Evolutionary conservation across 2,113 vertebrate species (phyloP).

Genomic region (Nycticorax nycticorax): DNA sequence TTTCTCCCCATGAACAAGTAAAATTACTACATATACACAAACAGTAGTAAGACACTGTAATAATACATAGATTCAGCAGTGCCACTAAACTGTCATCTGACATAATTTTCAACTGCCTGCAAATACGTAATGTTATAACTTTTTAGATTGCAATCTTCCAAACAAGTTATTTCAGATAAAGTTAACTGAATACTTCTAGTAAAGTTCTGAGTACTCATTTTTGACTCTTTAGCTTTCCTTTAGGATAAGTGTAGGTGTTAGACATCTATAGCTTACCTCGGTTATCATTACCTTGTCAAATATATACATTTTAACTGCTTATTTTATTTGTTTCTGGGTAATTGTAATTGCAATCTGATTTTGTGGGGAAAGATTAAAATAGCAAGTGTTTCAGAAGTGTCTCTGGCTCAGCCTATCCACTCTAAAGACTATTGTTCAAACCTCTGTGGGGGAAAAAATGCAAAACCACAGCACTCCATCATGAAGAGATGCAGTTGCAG

Average conservation of each 20-base stretch:
- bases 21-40: neutral
- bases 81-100: neutral
- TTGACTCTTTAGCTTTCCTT: neutral
- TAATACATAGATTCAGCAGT: neutral
- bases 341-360: neutral
- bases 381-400: neutral
- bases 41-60: neutral
- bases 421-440: neutral
- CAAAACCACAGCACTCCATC: neutral
- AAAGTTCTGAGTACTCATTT: neutral
- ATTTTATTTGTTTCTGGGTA: neutral
- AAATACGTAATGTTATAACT: neutral
- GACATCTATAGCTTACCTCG: neutral
- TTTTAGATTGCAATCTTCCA: neutral
- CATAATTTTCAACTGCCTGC: neutral
- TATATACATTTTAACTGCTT: neutral
- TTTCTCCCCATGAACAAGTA: neutral
- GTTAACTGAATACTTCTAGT: neutral
- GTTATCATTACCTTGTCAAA: neutral
- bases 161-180: neutral
- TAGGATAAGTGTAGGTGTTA: neutral
- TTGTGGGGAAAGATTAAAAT: neutral
- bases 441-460: neutral
- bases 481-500: neutral
- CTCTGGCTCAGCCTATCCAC: neutral